phyloP scores from a whole-genome alignment of 2,888 invertebrate genomes.

The Leptopterna dolabrata region DNA sequence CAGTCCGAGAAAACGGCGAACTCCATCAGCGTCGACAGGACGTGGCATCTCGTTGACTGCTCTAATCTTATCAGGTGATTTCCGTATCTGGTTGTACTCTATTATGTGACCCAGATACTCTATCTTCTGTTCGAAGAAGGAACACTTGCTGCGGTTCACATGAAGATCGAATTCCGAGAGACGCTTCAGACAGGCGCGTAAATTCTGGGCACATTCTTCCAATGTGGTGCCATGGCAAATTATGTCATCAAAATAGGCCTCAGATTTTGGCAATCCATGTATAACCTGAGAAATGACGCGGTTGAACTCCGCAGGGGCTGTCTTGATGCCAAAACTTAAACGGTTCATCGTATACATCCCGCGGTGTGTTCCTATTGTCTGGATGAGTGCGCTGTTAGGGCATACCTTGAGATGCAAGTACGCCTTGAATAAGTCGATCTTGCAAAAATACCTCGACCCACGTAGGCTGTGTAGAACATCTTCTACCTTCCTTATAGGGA shows the following conservation, averaged over 20 bases:
- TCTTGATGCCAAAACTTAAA: slow-evolving; percentile 55
- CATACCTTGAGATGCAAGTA: slow-evolving; percentile 13
- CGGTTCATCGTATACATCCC: slow-evolving; percentile 40
- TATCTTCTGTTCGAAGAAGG: slow-evolving; percentile 30
- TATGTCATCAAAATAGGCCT: slow-evolving; percentile 61
- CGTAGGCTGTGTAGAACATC: not conserved
- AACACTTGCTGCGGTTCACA: slow-evolving; percentile 24
- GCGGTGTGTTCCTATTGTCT: slow-evolving; percentile 37
- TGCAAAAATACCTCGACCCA: slow-evolving; percentile 51
- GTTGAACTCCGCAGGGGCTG: slow-evolving; percentile 57
- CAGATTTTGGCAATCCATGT: slow-evolving; percentile 39
- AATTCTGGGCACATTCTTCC: slow-evolving; percentile 48
- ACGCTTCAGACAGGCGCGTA: not conserved
- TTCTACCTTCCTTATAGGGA: not conserved
- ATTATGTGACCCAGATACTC: slow-evolving; percentile 54
- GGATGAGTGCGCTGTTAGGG: slow-evolving; percentile 22
- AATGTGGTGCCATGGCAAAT: slow-evolving; percentile 57
- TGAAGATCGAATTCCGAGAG: slow-evolving; percentile 1
- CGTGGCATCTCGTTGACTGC: slow-evolving; percentile 37
- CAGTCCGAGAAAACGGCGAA: slow-evolving; percentile 58
- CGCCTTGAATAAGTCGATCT: slow-evolving; percentile 59
- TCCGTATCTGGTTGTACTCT: slow-evolving; percentile 23
- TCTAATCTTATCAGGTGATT: not conserved
- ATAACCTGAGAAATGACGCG: slow-evolving; percentile 45
- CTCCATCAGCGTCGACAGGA: slow-evolving; percentile 54